Conservation (phyloP, 1,140 invertebrate species). For the Drosophila seguyi region DNA sequence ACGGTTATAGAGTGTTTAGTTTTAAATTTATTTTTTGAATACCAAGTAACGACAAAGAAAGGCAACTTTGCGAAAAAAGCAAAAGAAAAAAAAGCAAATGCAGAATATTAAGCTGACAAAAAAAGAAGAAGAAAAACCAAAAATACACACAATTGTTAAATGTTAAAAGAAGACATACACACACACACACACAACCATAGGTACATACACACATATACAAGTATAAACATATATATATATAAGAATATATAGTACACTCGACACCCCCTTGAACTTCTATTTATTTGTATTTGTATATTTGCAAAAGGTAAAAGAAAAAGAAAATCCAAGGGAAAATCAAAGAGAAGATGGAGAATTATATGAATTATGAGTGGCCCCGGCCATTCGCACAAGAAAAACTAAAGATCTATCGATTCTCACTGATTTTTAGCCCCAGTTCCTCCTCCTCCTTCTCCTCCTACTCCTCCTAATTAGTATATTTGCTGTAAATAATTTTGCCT, state of each 20-base stretch:
- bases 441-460: conserved; percentile 11
- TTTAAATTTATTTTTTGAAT: conserved; percentile 37
- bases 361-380: conserved; percentile 14
- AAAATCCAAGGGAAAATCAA: conserved; percentile 22
- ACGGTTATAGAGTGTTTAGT: conserved; percentile 32
- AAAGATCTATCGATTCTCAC: conserved; percentile 21
- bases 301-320: conserved; percentile 29
- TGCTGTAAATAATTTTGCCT: conserved; percentile 79
- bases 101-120: conserved; percentile 41
- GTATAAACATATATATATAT: conserved; percentile 54
- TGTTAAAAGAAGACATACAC: conserved; percentile 60
- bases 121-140: conserved; percentile 12
- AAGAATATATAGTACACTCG: conserved; percentile 67
- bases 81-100: conserved; percentile 22
- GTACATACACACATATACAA: conserved; percentile 50
- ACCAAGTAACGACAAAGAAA: conserved; percentile 20
- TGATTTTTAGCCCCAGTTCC: conserved; percentile 16
- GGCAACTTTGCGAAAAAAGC: conserved; percentile 10
- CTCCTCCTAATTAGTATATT: conserved; percentile 60
- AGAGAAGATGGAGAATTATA: conserved; percentile 38
- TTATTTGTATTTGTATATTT: conserved; percentile 84
- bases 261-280: conserved; percentile 67
- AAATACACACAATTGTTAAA: conserved; percentile 72
- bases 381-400: conserved; percentile 61
- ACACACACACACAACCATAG: conserved; percentile 41